A percentile compares a stretch with the other conserved stretches of the same genome.
Conservation (phyloP, 2,113 vertebrate genomes). For the Eleginops maclovinus region DNA sequence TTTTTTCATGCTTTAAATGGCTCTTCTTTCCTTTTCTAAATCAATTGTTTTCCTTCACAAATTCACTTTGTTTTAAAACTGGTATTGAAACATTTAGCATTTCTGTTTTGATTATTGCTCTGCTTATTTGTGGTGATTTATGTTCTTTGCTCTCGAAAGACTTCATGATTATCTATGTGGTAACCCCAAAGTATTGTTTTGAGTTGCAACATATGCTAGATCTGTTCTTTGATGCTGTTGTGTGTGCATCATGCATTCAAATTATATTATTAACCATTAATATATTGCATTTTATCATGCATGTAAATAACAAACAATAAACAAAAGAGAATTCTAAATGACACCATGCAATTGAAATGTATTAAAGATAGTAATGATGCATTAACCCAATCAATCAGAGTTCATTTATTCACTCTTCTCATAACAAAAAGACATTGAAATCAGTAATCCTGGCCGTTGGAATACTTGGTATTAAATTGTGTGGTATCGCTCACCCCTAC, state of each 20-base stretch:
- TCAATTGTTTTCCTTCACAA: not conserved
- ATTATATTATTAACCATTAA: not conserved
- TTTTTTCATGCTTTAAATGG: not conserved
- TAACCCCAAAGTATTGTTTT: not conserved
- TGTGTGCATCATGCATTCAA: not conserved
- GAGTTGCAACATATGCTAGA: not conserved
- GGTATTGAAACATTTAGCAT: not conserved
- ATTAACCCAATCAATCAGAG: not conserved
- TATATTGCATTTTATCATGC: not conserved
- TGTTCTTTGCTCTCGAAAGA: not conserved
- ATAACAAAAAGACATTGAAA: not conserved
- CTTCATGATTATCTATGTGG: not conserved
- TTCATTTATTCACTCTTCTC: not conserved
- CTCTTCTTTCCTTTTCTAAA: conserved; percentile 1
- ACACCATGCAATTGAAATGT: too few species aligned
- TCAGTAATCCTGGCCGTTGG: not conserved
- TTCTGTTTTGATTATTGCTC: conserved; percentile 7
- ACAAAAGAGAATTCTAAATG: too few species aligned
- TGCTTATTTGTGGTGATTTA: not conserved
- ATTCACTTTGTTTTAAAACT: not conserved
- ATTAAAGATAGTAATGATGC: not conserved
- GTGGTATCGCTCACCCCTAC: not conserved
- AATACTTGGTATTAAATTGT: not conserved
- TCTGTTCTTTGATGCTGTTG: not conserved
- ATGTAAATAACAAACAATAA: not conserved